Evolutionary conservation across 64 coral and sea anemone species (phyloP), one percentile per base, ranked within the genome.

Genomic region (Porites australiensis): DNA sequence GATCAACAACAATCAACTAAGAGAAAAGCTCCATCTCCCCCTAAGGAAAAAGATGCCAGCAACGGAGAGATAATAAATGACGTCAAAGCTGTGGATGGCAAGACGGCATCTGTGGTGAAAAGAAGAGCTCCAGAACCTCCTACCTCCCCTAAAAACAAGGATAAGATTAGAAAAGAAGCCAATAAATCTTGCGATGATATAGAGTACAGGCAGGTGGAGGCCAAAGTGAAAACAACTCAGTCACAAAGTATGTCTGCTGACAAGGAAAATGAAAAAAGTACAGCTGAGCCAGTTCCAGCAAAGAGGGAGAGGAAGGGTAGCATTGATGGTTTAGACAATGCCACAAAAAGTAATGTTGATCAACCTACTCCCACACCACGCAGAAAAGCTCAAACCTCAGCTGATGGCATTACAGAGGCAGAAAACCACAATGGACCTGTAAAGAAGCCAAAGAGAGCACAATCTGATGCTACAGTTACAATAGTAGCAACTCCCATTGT

Each of bases 1-100:
- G 88, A 75, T 54, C 12, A 47, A 44, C n/a, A 87, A 12, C 83
- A 89, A 64, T 13, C 92, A 80, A 65, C 82, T 49, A 97, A 97
- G 62, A 94, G 95, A 27, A 97, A 88, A 83, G 95, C 95, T 48
- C 92, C 92, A 23, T 55, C 64, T 4, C 88, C 95, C 10, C 93
- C 93, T 22, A 79, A 91, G 5, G 61, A 64, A 9, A 50, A 76
- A 46, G 53, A 88, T 12, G 58, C 5, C 8, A 50, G n/a, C 27
- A 43, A 16, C 53, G 13, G 52, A 44, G 44, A 43, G 16, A 69
- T 45, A 73, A 21, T 13, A 73, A 73, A 73, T 21, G 44, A 73
- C 70, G 1, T 27, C 20, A 16, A 58, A 57, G 45, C 5, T 1
- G 20, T 20, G 14, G 44, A 75, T 16, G 47, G 59, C 3, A 88